phyloP scores from a whole-genome alignment of 2,888 invertebrate genomes.

The Cinara cedri region DNA sequence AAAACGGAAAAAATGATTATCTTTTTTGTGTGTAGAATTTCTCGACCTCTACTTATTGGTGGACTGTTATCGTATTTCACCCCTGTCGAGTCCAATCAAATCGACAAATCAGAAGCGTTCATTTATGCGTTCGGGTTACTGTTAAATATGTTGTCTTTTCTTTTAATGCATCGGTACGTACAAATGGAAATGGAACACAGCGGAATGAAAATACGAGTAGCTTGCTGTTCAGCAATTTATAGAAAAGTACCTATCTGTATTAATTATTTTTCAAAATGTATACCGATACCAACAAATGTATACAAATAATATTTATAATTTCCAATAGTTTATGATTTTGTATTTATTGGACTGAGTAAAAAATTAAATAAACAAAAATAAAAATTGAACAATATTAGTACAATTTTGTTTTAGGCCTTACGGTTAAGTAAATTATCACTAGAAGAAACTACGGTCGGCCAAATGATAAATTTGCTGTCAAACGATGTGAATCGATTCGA shows the following conservation, averaged over 20 bases:
- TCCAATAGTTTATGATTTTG: too few species aligned
- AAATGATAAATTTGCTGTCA: conserved; percentile 76
- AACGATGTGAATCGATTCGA: conserved; percentile 95
- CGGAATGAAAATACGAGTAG: conserved; percentile 81
- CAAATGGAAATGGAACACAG: conserved; percentile 66
- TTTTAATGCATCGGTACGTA: conserved; percentile 70
- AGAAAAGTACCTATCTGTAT: conserved; percentile 88
- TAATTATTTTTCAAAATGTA: too few species aligned
- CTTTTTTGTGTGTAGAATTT: conserved; percentile 55
- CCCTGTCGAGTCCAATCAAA: conserved; percentile 61
- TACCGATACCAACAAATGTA: too few species aligned
- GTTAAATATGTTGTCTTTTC: conserved; percentile 75
- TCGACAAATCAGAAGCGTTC: conserved; percentile 70
- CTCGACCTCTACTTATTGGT: conserved; percentile 63
- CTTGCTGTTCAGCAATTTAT: conserved; percentile 82
- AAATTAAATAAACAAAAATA: too few species aligned
- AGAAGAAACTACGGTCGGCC: conserved; percentile 79
- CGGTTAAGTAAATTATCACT: conserved; percentile 80
- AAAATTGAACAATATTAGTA: too few species aligned
- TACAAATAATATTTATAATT: too few species aligned
- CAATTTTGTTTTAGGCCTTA: conserved; percentile 65
- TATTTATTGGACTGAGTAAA: too few species aligned
- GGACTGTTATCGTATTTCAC: conserved; percentile 63
- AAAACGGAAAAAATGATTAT: too few species aligned
- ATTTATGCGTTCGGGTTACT: conserved; percentile 77